Percentiles rank a stretch among this genome's conserved stretches.
These are phyloP conservation scores for Zaprionus ornatus DNA, from an alignment of 1,140 invertebrate species.

Conservation along the genomic window DNA sequence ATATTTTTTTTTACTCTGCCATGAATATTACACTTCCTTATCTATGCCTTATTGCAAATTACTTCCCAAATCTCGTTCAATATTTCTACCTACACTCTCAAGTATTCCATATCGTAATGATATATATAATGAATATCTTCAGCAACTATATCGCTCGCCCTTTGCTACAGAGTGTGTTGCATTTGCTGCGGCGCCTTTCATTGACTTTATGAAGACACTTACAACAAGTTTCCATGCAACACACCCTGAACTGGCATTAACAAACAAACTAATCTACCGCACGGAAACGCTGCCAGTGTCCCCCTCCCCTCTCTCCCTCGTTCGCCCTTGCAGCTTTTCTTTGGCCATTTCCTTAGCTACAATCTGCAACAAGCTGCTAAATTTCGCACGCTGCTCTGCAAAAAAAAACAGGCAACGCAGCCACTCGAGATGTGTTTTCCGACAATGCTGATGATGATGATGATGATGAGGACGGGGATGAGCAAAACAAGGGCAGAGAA, in stretches of 20 bases:
- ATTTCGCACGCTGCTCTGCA: slow-evolving; percentile 72
- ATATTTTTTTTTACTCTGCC: too few relatives aligned
- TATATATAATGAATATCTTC: too few relatives aligned
- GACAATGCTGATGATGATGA: slow-evolving; percentile 24
- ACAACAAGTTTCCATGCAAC: not conserved
- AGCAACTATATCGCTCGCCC: too few relatives aligned
- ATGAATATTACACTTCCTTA: too few relatives aligned
- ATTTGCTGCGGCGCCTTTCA: not conserved
- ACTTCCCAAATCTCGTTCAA: too few relatives aligned
- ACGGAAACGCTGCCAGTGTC: not conserved
- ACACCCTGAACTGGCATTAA: slow-evolving; percentile 14
- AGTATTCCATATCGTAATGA: too few relatives aligned
- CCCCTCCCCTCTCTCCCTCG: not conserved
- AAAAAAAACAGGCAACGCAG: slow-evolving; percentile 50
- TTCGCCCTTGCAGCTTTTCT: not conserved
- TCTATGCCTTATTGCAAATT: too few relatives aligned
- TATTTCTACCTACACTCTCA: too few relatives aligned
- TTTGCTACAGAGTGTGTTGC: too few relatives aligned
- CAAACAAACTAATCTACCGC: slow-evolving; percentile 23
- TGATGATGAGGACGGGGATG: slow-evolving; percentile 37
- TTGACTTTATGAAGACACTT: slow-evolving; percentile 3
- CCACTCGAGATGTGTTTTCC: slow-evolving; percentile 33
- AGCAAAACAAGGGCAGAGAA: slow-evolving; percentile 6
- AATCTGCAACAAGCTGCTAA: slow-evolving; percentile 70
- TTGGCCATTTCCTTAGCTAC: not conserved